These are phyloP conservation scores for Odontomyia ornata DNA, from an alignment of 2,888 invertebrate genomes.

Conservation along the genomic window DNA sequence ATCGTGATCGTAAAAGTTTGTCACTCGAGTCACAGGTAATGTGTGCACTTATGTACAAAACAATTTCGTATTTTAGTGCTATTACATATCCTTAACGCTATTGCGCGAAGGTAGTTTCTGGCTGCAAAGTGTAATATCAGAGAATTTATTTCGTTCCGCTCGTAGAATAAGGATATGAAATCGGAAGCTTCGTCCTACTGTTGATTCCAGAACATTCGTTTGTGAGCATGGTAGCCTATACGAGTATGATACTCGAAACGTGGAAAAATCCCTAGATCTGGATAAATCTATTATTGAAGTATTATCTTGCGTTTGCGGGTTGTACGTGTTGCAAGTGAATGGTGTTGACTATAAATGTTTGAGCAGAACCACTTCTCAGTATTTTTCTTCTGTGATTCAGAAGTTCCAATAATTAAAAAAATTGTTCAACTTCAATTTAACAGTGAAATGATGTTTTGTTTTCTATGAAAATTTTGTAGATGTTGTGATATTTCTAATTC, in stretches of 20 bases:
- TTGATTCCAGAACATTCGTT: neutral
- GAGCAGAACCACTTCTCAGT: no score
- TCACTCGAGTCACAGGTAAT: conserved; percentile 8
- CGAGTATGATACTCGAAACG: neutral
- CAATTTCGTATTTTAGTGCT: conserved; percentile 14
- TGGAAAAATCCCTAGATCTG: neutral
- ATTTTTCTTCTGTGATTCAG: no score
- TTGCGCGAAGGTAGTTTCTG: neutral
- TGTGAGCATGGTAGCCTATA: conserved; percentile 18
- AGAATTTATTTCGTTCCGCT: neutral
- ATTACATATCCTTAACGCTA: neutral
- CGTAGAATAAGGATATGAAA: neutral
- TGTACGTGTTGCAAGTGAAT: neutral
- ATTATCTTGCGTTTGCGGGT: neutral
- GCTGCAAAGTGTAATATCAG: neutral
- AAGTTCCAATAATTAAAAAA: no score
- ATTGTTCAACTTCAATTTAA: no score
- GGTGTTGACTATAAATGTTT: no score
- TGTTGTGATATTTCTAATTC: no score
- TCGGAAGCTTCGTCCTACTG: neutral
- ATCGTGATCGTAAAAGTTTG: conserved; percentile 21
- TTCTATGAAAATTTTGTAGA: no score
- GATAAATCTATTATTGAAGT: conserved; percentile 32
- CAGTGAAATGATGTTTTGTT: no score
- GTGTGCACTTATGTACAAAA: conserved; percentile 1